Evolutionary conservation across 1,140 invertebrate genomes (phyloP).

Genomic region (Drosophila insularis): DNA sequence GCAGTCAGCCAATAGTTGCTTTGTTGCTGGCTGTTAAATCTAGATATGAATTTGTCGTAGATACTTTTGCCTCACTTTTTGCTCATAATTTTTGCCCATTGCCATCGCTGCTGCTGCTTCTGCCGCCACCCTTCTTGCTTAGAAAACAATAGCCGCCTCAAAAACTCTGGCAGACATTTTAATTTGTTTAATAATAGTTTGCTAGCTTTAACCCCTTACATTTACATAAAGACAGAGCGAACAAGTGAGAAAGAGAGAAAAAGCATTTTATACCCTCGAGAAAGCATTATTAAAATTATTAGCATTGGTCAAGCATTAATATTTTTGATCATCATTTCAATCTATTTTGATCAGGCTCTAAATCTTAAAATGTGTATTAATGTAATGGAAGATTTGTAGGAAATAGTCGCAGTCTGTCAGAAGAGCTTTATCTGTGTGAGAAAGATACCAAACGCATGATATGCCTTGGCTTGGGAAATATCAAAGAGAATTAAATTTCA

Average conservation of each 20-base stretch:
- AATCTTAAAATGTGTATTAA: too few relatives aligned
- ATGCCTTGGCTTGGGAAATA: too few relatives aligned
- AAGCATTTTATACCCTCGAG: too few relatives aligned
- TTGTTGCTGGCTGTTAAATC: constrained; percentile 19
- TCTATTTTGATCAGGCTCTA: too few relatives aligned
- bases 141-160: constrained; percentile 23
- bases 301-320: too few relatives aligned
- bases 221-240: neutral
- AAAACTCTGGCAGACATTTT: constrained; percentile 24
- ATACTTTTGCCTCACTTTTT: constrained; percentile 9
- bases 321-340: too few relatives aligned
- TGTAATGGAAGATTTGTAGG: too few relatives aligned
- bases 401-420: too few relatives aligned
- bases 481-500: too few relatives aligned
- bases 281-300: too few relatives aligned
- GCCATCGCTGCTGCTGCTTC: neutral
- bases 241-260: neutral
- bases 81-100: constrained; percentile 7
- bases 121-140: neutral
- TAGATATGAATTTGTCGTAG: constrained; percentile 19
- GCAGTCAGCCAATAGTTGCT: neutral
- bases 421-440: too few relatives aligned
- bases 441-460: too few relatives aligned
- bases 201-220: constrained; percentile 6
- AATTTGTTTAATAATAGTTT: constrained; percentile 27